A percentile compares a stretch with the other conserved stretches of the same genome.
phyloP scores from a whole-genome alignment of 1,140 invertebrate genomes.

The Drosophila guanche region DNA sequence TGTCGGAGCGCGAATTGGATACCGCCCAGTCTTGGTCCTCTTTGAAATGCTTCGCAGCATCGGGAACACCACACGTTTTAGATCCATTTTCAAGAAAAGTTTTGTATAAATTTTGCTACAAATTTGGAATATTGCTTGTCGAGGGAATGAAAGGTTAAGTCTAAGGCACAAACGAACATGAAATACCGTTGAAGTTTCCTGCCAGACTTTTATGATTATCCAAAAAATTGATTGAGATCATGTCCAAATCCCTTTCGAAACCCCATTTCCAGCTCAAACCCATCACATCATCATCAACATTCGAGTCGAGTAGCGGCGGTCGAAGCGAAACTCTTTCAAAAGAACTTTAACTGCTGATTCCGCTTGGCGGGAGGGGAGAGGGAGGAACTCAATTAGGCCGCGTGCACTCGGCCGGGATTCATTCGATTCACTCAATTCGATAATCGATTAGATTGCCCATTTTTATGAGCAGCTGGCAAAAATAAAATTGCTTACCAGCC shows the following conservation, averaged over 20 bases:
- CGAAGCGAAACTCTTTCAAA: conserved; percentile 3
- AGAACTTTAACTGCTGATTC: conserved; percentile 55
- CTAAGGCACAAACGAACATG: no score
- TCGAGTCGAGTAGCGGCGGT: background rate
- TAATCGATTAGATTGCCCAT: conserved; percentile 71
- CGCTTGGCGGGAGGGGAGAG: conserved; percentile 23
- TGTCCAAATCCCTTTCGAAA: no score
- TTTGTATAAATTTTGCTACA: background rate
- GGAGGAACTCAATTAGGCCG: conserved; percentile 69
- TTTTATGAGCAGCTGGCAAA: conserved; percentile 53
- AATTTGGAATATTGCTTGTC: conserved; percentile 3
- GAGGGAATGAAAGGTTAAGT: no score
- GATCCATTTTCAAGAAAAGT: conserved; percentile 5
- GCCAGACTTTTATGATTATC: no score
- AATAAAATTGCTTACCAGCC: conserved; percentile 73
- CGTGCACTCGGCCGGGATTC: conserved; percentile 34
- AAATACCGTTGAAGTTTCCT: no score
- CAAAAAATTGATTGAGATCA: no score
- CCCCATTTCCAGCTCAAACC: background rate
- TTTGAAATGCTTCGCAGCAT: conserved; percentile 2
- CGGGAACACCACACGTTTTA: conserved; percentile 12
- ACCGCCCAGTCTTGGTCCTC: no score
- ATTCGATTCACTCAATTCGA: conserved; percentile 47
- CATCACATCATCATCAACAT: no score
- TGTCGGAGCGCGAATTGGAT: no score